These are phyloP conservation scores for Pristionchus fissidentatus DNA, from an alignment of 2,888 invertebrate genomes.

Conservation along the genomic window DNA sequence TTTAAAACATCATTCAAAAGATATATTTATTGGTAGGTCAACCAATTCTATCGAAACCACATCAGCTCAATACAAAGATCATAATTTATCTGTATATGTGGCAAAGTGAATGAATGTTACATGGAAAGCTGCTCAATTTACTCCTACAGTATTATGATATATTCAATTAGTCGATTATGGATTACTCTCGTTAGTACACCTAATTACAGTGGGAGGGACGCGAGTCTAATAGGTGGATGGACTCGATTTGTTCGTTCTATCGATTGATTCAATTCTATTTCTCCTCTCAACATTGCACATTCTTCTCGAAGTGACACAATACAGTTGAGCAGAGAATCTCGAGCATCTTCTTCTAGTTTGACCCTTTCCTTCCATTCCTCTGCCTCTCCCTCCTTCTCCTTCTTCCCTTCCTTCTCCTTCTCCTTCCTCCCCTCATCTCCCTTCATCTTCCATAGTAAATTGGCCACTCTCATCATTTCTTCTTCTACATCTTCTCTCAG, in stretches of 20 bases:
- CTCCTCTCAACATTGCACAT: conserved; percentile 66
- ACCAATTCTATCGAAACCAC: not conserved
- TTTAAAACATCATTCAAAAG: not conserved
- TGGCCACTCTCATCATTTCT: conserved; percentile 33
- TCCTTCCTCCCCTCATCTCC: not conserved
- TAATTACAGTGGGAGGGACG: conserved; percentile 10
- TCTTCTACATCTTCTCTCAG: conserved; percentile 48
- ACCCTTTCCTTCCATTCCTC: conserved; percentile 40
- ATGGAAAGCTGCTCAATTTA: not conserved
- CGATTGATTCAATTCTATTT: conserved; percentile 56
- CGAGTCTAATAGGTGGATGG: not conserved
- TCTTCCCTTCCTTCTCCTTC: not conserved
- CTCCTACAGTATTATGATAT: not conserved
- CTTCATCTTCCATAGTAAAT: conserved; percentile 33
- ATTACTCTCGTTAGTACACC: not conserved
- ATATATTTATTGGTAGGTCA: not conserved
- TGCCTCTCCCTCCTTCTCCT: not conserved
- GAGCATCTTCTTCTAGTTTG: conserved; percentile 60
- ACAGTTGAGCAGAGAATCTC: conserved; percentile 58
- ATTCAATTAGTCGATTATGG: conserved; percentile 19
- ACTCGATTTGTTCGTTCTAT: not conserved
- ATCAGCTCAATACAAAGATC: not conserved
- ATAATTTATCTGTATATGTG: conserved; percentile 4
- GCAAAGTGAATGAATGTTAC: conserved; percentile 11
- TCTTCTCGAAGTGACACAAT: conserved; percentile 60